Percentiles rank a stretch among this genome's conserved stretches.
These are phyloP conservation scores for Holacanthella duospinosa DNA, from an alignment of 2,888 invertebrate genomes.

Conservation along the genomic window DNA sequence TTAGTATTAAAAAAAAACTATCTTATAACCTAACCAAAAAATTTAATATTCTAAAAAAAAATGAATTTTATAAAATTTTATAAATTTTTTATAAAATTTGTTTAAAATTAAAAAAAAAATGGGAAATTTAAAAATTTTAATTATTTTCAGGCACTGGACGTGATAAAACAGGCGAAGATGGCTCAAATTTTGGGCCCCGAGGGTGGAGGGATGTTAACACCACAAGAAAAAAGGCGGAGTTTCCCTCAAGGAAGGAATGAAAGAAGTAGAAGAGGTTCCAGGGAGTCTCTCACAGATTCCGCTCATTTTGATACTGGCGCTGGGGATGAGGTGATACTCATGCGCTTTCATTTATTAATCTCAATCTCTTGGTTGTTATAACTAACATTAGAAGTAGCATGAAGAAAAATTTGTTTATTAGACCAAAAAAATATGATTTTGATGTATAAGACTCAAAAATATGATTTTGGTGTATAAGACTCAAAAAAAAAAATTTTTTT, in stretches of 20 bases:
- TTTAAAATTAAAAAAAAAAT: neutral
- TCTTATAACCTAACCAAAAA: neutral
- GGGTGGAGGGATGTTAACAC: conserved; percentile 39
- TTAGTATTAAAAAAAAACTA: neutral
- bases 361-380: no score
- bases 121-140: neutral
- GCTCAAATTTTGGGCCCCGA: conserved; percentile 57
- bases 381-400: no score
- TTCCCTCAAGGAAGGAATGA: conserved; percentile 48
- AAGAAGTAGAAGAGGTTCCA: conserved; percentile 55
- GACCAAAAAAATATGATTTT: no score
- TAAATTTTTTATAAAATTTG: neutral
- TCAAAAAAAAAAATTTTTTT: no score
- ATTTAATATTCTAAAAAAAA: neutral
- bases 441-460: no score
- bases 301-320: conserved; percentile 55
- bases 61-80: neutral
- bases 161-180: conserved; percentile 82
- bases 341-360: no score
- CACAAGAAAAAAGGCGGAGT: conserved; percentile 39
- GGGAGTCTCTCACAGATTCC: conserved; percentile 57
- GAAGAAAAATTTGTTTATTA: no score
- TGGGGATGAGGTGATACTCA: conserved; percentile 66
- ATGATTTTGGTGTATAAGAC: no score
- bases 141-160: conserved; percentile 64